Percentiles rank a stretch among this genome's conserved stretches.
phyloP scores from a whole-genome alignment of 2,113 vertebrate genomes.

The Melanocharis versteri region DNA sequence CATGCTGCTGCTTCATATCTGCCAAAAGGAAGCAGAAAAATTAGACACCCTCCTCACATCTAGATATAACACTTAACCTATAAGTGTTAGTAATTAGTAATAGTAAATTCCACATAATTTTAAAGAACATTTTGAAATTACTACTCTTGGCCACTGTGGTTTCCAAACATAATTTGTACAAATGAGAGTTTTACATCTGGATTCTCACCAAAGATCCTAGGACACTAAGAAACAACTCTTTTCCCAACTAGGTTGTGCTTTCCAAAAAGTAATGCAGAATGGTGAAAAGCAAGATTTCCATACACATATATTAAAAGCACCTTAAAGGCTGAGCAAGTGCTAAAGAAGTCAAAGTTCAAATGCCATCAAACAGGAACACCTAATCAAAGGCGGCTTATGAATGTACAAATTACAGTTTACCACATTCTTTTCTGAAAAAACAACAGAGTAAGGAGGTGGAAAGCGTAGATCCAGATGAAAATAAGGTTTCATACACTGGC shows the following conservation, averaged over 20 bases:
- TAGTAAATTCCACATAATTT: background rate
- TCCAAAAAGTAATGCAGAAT: background rate
- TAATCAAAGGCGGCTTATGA: background rate
- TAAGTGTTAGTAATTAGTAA: background rate
- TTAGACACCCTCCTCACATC: background rate
- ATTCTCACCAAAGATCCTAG: background rate
- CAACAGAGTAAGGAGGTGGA: background rate
- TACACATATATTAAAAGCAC: background rate
- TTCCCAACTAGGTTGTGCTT: background rate
- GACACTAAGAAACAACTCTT: background rate
- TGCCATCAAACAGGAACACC: background rate
- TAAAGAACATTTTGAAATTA: background rate
- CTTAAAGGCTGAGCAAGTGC: background rate
- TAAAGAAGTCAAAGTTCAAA: background rate
- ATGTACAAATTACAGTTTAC: background rate
- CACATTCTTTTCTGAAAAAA: background rate
- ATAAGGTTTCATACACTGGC: background rate
- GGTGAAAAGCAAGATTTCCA: background rate
- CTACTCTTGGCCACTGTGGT: background rate
- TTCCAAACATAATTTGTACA: background rate
- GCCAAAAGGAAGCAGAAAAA: slow-evolving; percentile 2
- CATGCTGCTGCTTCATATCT: slow-evolving; percentile 98
- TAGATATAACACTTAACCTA: rapidly evolving
- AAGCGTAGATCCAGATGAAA: background rate
- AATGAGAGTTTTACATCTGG: background rate